Base-by-base conservation (phyloP, 1,140 invertebrate species). In the Capitella teleta region DNA sequence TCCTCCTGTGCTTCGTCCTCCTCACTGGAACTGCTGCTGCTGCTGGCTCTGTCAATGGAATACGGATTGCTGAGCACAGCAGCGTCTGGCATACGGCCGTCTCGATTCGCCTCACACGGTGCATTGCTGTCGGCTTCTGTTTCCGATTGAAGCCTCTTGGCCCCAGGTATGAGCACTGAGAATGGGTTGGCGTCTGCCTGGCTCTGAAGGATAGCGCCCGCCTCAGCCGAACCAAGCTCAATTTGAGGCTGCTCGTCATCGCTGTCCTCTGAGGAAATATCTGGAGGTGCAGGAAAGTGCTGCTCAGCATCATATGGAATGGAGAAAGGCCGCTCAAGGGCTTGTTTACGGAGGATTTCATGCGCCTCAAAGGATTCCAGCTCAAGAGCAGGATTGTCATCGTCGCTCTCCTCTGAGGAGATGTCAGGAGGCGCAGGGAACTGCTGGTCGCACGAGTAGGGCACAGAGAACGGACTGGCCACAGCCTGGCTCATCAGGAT, bases 131-230 rank as follows among this genome's bases (percentile, higher is more conserved):
- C n/a, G n/a, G n/a, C n/a, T n/a, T n/a, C n/a, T n/a, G n/a, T n/a
- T n/a, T n/a, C n/a, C n/a, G n/a, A n/a, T n/a, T n/a, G n/a, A n/a
- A n/a, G n/a, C n/a, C n/a, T n/a, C n/a, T n/a, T n/a, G n/a, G n/a
- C n/a, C n/a, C 38, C 43, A 21, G 43, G 28, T 18, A 45, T 18
- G 10, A 26, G 43, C 28, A 45, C 43, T 14, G 43, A 45, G 26
- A 26, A 45, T 28, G 43, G 43, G 43, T 45, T 45, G 19, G 43
- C 43, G 16, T 6, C 21, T 4, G 28, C 43, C 18, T 45, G 43
- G 10, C 21, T 25, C 21, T 21, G 6, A 16, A 45, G 26, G 19
- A 45, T 45, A 21, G 23, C 43, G 3, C 21, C 23, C 19, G n/a
- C 28, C 2, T 28, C 16, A 10, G 23, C 32, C 32, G 16, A 34